Evolutionary conservation across 2,113 vertebrate species (phyloP).

Genomic region (Emberiza fucata): DNA sequence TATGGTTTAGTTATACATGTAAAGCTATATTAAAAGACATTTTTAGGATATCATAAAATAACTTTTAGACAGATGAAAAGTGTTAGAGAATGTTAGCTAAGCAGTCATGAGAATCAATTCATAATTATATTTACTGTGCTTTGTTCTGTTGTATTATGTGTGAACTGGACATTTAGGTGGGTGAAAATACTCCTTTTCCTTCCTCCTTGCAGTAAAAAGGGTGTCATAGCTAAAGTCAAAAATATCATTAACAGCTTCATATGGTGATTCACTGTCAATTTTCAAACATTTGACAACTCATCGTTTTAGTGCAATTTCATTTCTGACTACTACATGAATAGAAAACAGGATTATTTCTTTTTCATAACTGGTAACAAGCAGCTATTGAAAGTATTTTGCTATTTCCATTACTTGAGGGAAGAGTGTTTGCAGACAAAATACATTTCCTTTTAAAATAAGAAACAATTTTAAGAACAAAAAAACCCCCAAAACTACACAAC

Average conservation of each 20-base stretch:
- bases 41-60: neutral
- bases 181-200: neutral
- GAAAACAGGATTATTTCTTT: neutral
- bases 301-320: neutral
- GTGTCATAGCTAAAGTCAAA: neutral
- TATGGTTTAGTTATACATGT: too few species aligned
- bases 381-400: neutral
- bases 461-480: neutral
- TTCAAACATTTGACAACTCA: neutral
- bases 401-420: neutral
- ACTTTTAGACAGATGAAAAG: neutral
- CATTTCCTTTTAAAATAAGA: neutral
- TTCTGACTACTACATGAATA: neutral
- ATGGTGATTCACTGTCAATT: neutral
- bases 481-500: neutral
- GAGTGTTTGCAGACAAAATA: neutral
- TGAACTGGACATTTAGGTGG: neutral
- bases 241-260: neutral
- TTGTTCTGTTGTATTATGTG: neutral
- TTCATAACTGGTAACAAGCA: neutral
- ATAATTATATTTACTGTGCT: neutral
- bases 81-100: neutral
- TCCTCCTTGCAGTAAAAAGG: neutral
- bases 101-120: neutral
- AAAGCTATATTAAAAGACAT: neutral